Conservation (phyloP, 2,113 vertebrate species). For the Oncorhynchus gorbuscha region DNA sequence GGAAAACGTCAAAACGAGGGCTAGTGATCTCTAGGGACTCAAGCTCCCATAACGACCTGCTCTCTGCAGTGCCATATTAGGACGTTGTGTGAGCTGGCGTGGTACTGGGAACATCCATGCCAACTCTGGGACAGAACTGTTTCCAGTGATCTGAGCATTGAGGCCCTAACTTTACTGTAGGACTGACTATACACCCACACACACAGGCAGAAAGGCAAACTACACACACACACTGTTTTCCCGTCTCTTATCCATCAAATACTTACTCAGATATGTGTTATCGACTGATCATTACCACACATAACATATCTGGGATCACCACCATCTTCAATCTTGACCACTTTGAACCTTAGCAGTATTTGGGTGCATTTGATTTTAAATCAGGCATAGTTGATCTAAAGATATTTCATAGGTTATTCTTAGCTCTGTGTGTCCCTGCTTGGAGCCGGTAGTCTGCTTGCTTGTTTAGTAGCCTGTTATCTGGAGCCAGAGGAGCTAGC, state of each 20-base stretch:
- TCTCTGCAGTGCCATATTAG: constrained; percentile 23
- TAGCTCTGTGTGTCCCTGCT: neutral
- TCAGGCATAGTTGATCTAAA: neutral
- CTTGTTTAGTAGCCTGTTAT: neutral
- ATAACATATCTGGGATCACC: neutral
- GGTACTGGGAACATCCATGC: neutral
- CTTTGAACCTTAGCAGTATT: neutral
- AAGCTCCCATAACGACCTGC: constrained; percentile 80
- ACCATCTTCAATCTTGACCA: too few relatives aligned
- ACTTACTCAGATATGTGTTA: neutral
- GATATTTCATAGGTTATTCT: neutral
- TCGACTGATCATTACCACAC: neutral
- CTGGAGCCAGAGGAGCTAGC: neutral
- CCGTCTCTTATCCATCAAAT: constrained; percentile 12
- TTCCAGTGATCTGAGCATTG: neutral
- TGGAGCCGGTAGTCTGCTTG: neutral
- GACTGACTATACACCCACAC: constrained; percentile 8
- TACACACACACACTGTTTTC: constrained; percentile 2
- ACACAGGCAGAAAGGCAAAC: neutral
- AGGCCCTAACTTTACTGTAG: neutral
- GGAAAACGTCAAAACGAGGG: constrained; percentile 73
- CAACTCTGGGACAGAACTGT: too few relatives aligned
- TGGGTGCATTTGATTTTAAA: constrained; percentile 7
- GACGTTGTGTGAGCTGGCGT: neutral
- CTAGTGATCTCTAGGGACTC: constrained; percentile 76